Conservation (phyloP, 1,140 invertebrate species). For the Diorhabda elongata region DNA sequence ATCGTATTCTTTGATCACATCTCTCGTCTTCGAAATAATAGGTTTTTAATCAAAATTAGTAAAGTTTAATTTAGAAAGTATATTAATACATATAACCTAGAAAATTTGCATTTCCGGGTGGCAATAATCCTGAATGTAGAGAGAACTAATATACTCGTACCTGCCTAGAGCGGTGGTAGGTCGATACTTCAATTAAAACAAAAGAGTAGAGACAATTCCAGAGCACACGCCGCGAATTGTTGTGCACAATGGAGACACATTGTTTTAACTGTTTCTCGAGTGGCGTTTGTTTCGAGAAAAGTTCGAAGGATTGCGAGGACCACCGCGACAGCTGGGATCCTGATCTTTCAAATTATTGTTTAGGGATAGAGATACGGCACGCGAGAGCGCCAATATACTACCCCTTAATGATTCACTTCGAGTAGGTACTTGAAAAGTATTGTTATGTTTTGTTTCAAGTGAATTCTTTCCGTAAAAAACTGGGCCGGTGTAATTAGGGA, state of each 20-base stretch:
- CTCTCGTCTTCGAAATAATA: too few species aligned
- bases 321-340: background rate
- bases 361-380: slow-evolving; percentile 1
- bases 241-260: background rate
- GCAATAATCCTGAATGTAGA: too few species aligned
- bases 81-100: too few species aligned
- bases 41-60: too few species aligned
- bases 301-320: background rate
- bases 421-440: background rate
- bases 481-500: background rate
- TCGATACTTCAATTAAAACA: slow-evolving; percentile 2
- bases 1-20: too few species aligned
- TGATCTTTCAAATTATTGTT: slow-evolving; percentile 3
- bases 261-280: background rate
- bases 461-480: background rate
- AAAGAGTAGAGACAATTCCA: background rate
- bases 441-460: background rate
- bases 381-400: background rate
- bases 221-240: slow-evolving; percentile 1
- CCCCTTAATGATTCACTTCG: background rate
- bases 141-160: too few species aligned
- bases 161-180: background rate
- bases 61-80: too few species aligned
- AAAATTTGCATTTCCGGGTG: too few species aligned
- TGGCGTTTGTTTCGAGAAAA: slow-evolving; percentile 1